These are phyloP conservation scores for Ricordea florida DNA, from an alignment of 92 coral and sea anemone species.

Conservation along the genomic window DNA sequence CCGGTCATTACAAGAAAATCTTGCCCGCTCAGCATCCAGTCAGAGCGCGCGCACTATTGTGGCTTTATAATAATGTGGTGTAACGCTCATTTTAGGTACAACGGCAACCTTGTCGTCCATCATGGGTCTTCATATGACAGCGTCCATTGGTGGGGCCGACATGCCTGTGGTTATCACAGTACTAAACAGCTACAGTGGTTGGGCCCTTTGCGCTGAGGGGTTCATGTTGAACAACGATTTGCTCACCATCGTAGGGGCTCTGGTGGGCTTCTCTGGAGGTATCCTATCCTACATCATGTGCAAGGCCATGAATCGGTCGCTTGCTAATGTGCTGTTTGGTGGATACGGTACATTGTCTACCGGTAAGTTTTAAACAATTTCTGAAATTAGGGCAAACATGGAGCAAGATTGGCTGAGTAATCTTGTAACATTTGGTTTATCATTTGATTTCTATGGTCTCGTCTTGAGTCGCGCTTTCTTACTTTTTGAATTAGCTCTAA, in stretches of 20 bases:
- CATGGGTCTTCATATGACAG: slow-evolving; percentile 99
- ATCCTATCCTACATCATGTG: slow-evolving; percentile 99
- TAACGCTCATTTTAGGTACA: slow-evolving; percentile 74
- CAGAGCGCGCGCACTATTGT: too few species aligned
- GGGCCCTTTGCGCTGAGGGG: slow-evolving; percentile 99
- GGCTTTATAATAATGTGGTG: too few species aligned
- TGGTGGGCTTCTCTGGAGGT: slow-evolving; percentile 99
- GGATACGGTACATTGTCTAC: slow-evolving; percentile 98
- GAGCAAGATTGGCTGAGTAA: too few species aligned
- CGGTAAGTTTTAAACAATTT: too few species aligned
- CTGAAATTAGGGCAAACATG: too few species aligned
- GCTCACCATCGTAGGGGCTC: slow-evolving; percentile 97
- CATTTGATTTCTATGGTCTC: too few species aligned
- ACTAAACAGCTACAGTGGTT: slow-evolving; percentile 98
- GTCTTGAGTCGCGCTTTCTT: too few species aligned
- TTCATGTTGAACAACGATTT: slow-evolving; percentile 97
- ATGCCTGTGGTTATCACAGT: slow-evolving; percentile 99
- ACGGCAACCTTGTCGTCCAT: slow-evolving; percentile 89
- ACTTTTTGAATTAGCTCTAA: too few species aligned
- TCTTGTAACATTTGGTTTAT: too few species aligned
- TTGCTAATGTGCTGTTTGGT: slow-evolving; percentile 90
- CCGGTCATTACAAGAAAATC: too few species aligned
- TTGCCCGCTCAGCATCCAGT: too few species aligned
- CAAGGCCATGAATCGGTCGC: slow-evolving; percentile 98
- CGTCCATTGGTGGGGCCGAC: slow-evolving; percentile 99